These are phyloP conservation scores for Gnathonemus longibarbis DNA, from an alignment of 2,113 vertebrate genomes.

Conservation along the genomic window DNA sequence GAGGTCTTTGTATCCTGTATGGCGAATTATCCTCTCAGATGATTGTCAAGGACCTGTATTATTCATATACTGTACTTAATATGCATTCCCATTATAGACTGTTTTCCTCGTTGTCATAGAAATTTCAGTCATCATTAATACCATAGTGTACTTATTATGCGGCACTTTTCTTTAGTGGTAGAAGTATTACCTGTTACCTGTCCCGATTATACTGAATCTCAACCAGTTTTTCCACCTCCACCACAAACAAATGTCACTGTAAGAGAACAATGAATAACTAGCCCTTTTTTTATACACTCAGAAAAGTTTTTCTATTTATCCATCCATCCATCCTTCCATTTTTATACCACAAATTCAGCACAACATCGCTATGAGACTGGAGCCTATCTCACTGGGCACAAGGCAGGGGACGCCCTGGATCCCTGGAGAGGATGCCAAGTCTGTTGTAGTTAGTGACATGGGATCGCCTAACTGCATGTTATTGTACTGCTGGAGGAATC, in stretches of 20 bases:
- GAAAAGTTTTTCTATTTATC: neutral
- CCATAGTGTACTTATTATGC: neutral
- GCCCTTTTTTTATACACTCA: neutral
- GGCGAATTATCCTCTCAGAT: neutral
- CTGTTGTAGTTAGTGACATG: neutral
- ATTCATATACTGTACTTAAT: neutral
- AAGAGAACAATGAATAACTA: neutral
- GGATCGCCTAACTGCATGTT: neutral
- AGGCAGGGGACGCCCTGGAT: neutral
- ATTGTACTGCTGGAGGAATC: neutral
- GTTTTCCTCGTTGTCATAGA: neutral
- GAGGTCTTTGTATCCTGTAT: neutral
- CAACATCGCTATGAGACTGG: neutral
- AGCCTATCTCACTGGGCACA: neutral
- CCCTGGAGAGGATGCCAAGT: neutral
- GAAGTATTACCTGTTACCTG: neutral
- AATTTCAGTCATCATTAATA: conserved; percentile 1
- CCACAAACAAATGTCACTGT: neutral
- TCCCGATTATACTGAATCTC: neutral
- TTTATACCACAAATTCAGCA: neutral
- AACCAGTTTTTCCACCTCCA: neutral
- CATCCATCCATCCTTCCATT: neutral
- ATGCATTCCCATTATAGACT: neutral
- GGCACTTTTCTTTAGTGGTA: neutral
- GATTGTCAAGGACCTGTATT: neutral